A percentile compares a stretch with the other conserved stretches of the same genome.
phyloP scores from a whole-genome alignment of 2,888 invertebrate genomes.

The Hyposoter didymator region DNA sequence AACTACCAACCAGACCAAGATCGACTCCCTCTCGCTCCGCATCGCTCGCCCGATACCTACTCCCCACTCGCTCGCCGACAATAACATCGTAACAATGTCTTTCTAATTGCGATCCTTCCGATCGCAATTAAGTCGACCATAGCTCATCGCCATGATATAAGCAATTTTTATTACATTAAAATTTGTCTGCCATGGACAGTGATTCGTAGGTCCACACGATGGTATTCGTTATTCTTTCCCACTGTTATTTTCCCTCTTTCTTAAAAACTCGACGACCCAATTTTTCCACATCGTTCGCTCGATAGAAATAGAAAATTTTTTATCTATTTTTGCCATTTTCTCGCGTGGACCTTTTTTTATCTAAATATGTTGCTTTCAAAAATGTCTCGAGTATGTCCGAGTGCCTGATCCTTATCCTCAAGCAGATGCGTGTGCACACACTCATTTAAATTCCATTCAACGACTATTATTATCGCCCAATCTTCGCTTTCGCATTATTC shows the following conservation, averaged over 20 bases:
- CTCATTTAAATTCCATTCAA: too few relatives aligned
- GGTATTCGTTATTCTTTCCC: neutral
- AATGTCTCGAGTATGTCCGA: too few relatives aligned
- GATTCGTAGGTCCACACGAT: neutral
- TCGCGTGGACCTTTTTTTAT: too few relatives aligned
- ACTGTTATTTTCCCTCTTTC: neutral
- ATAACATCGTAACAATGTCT: neutral
- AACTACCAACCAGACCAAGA: slow-evolving; percentile 60
- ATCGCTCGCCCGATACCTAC: neutral
- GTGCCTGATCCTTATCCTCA: too few relatives aligned
- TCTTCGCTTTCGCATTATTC: too few relatives aligned
- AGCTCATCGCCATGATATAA: neutral
- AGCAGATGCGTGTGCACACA: too few relatives aligned
- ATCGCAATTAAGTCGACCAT: neutral
- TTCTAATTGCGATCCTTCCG: neutral
- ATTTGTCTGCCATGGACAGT: neutral
- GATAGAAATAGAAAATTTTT: too few relatives aligned
- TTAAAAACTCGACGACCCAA: neutral
- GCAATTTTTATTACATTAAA: neutral
- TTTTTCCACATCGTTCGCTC: too few relatives aligned
- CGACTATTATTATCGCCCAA: too few relatives aligned
- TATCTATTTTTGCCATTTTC: too few relatives aligned
- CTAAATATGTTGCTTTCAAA: too few relatives aligned
- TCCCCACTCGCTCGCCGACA: neutral
- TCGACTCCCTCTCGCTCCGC: neutral